Evolutionary conservation across 2,797 vertebrate species (phyloP).

Genomic region (Falco berigora): DNA sequence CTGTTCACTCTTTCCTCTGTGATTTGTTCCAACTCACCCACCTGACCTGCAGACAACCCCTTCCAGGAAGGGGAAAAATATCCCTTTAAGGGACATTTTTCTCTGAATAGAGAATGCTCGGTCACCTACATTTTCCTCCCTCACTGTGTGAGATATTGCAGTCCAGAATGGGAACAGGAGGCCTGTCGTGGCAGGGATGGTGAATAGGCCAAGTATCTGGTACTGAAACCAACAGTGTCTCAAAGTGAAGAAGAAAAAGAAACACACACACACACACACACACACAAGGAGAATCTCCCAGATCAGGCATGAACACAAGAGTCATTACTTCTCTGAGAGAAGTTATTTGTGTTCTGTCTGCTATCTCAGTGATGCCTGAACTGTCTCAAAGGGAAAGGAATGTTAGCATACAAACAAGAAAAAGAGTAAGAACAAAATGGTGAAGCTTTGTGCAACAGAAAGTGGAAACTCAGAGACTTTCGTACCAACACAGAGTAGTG

Average conservation of each 20-base stretch:
- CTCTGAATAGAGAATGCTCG: background rate
- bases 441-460: background rate
- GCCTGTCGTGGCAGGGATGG: background rate
- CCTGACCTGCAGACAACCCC: background rate
- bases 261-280: background rate
- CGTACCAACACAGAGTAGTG: background rate
- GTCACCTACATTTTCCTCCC: background rate
- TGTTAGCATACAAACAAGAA: background rate
- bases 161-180: background rate
- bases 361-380: background rate
- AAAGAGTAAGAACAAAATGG: background rate
- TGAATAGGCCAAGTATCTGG: background rate
- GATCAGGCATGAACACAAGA: background rate
- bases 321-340: background rate
- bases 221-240: background rate
- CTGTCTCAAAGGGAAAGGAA: background rate
- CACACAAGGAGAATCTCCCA: background rate
- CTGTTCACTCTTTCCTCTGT: background rate
- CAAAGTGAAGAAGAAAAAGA: background rate
- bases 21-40: constrained; percentile 1
- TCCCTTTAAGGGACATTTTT: background rate
- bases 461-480: background rate
- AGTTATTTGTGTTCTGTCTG: background rate
- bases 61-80: background rate
- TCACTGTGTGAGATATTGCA: background rate